Evolutionary conservation across 2,888 invertebrate genomes (phyloP).

Genomic region (Diabrotica balteata): DNA sequence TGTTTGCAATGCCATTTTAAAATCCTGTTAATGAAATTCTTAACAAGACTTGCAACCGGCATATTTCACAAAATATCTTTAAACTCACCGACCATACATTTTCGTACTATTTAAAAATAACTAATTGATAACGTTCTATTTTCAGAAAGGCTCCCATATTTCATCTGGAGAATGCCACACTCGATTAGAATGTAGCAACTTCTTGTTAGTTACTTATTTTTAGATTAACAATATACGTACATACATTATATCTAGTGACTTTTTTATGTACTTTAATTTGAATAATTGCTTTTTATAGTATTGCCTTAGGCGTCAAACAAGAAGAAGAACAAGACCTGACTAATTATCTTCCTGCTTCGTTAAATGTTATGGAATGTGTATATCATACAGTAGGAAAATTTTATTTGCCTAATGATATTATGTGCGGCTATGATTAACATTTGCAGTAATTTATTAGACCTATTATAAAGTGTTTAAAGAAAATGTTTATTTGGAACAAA

Average conservation of each 20-base stretch:
- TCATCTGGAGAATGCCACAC: conserved; percentile 4
- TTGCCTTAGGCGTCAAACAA: conserved; percentile 9
- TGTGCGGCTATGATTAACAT: too few species aligned
- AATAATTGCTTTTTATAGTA: conserved; percentile 21
- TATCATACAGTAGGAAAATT: not conserved
- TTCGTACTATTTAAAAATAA: conserved; percentile 9
- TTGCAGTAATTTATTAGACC: too few species aligned
- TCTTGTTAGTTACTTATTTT: conserved; percentile 6
- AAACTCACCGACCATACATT: not conserved
- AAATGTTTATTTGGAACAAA: too few species aligned
- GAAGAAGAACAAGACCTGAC: conserved; percentile 15
- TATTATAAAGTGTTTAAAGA: too few species aligned
- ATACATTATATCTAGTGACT: not conserved
- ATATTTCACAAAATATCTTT: not conserved
- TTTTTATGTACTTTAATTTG: conserved; percentile 17
- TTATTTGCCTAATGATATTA: not conserved
- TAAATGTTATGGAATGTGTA: not conserved
- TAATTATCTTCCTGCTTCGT: conserved; percentile 12
- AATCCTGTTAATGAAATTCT: too few species aligned
- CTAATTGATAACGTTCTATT: conserved; percentile 13
- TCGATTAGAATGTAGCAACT: not conserved
- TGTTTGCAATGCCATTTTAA: too few species aligned
- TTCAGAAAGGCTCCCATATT: conserved; percentile 8
- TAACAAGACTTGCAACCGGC: too few species aligned
- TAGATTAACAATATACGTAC: conserved; percentile 6